These are phyloP conservation scores for Plebejus melissa DNA, from an alignment of 2,888 invertebrate species.

Conservation along the genomic window DNA sequence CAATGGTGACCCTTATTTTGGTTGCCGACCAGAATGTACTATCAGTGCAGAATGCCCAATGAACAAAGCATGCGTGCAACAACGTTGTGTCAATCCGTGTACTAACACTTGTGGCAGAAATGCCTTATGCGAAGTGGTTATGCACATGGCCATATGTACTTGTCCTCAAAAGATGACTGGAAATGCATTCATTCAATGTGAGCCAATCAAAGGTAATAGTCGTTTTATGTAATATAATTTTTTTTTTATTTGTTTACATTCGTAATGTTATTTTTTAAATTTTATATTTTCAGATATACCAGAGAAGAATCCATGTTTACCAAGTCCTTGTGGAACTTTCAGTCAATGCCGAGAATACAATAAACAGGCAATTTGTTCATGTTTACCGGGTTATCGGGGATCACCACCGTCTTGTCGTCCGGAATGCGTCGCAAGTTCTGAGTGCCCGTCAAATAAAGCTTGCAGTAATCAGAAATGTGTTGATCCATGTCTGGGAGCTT, in stretches of 20 bases:
- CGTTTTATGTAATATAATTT: neutral
- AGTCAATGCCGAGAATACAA: constrained; percentile 81
- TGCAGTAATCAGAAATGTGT: constrained; percentile 85
- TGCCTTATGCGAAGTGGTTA: constrained; percentile 85
- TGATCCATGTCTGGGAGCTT: constrained; percentile 88
- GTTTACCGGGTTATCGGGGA: constrained; percentile 81
- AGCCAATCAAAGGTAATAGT: constrained; percentile 70
- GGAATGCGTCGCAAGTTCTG: constrained; percentile 85
- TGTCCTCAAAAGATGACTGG: constrained; percentile 85
- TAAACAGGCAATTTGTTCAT: constrained; percentile 84
- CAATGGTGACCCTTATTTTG: constrained; percentile 83
- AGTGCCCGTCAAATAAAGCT: constrained; percentile 84
- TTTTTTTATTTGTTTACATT: neutral
- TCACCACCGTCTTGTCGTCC: constrained; percentile 84
- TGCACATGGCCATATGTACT: constrained; percentile 87
- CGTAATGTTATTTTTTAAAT: constrained; percentile 18
- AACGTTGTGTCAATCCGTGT: constrained; percentile 86
- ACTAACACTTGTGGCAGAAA: constrained; percentile 86
- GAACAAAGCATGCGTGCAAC: constrained; percentile 84
- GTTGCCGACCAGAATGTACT: constrained; percentile 87
- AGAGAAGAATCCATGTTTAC: constrained; percentile 79
- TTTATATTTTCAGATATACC: constrained; percentile 50
- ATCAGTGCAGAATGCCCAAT: constrained; percentile 84
- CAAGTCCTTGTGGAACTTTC: constrained; percentile 81
- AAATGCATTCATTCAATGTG: constrained; percentile 85